A percentile compares a stretch with the other conserved stretches of the same genome.
Conservation (phyloP, 2,797 vertebrate genomes). For the Kryptolebias ocellatus region DNA sequence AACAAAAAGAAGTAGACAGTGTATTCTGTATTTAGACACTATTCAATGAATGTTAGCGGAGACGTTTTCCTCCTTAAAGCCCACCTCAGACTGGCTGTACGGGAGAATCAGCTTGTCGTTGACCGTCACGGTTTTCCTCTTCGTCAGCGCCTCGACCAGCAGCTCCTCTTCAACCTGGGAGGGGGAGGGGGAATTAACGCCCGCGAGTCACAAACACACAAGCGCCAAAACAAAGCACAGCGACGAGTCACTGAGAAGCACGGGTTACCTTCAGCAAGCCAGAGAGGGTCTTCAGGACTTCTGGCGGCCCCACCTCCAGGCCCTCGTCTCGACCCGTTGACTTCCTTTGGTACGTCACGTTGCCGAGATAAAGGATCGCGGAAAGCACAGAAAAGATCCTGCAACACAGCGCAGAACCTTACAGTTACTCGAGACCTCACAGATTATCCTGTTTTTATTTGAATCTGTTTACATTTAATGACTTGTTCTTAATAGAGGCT, state of each 20-base stretch:
- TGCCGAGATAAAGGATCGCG: slow-evolving; percentile 96
- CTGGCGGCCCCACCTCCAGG: slow-evolving; percentile 93
- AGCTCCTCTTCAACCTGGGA: slow-evolving; percentile 92
- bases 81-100: slow-evolving; percentile 93
- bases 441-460: neutral
- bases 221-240: neutral
- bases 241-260: neutral
- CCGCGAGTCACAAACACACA: neutral
- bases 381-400: slow-evolving; percentile 97
- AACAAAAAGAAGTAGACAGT: slow-evolving; percentile 3
- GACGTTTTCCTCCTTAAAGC: neutral
- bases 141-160: slow-evolving; percentile 95
- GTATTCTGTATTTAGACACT: neutral
- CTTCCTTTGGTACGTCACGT: slow-evolving; percentile 91
- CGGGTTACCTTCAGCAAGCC: slow-evolving; percentile 89
- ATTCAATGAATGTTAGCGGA: slow-evolving; percentile 1
- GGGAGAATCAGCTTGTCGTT: slow-evolving; percentile 98
- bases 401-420: slow-evolving; percentile 20
- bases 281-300: slow-evolving; percentile 92
- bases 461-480: slow-evolving; percentile 10
- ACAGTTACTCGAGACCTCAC: slow-evolving; percentile 10
- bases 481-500: slow-evolving; percentile 8
- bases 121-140: slow-evolving; percentile 97
- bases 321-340: slow-evolving; percentile 93
- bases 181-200: slow-evolving; percentile 20